These are phyloP conservation scores for Drosophila kikkawai DNA, from an alignment of 1,140 invertebrate species.

Conservation along the genomic window DNA sequence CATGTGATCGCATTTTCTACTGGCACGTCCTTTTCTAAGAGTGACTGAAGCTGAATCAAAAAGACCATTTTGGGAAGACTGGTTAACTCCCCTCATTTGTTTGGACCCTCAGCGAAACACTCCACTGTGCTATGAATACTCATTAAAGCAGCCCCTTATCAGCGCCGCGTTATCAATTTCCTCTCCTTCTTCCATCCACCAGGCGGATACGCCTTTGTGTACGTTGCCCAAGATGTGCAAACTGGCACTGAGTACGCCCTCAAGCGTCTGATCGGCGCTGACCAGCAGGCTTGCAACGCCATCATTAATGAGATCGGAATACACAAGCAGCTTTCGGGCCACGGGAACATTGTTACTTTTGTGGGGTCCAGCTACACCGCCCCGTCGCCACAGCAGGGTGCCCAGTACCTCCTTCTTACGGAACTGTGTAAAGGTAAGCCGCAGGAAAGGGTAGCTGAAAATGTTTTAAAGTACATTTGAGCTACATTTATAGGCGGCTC, in stretches of 20 bases:
- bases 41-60: not conserved
- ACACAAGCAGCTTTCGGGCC: slow-evolving; percentile 91
- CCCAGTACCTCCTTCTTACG: slow-evolving; percentile 90
- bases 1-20: slow-evolving; percentile 9
- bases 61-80: not conserved
- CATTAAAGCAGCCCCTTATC: slow-evolving; percentile 50
- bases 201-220: slow-evolving; percentile 98
- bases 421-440: slow-evolving; percentile 88
- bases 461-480: not conserved
- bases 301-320: slow-evolving; percentile 93
- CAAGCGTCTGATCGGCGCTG: slow-evolving; percentile 92
- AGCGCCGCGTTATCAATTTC: slow-evolving; percentile 51
- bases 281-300: slow-evolving; percentile 91
- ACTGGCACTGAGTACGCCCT: slow-evolving; percentile 96
- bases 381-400: slow-evolving; percentile 87
- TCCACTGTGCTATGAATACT: not conserved
- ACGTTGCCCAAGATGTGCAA: slow-evolving; percentile 94
- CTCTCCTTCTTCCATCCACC: slow-evolving; percentile 53
- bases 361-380: slow-evolving; percentile 90
- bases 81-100: slow-evolving; percentile 1
- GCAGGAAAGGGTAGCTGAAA: no score
- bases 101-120: no score
- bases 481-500: slow-evolving; percentile 88
- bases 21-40: not conserved
- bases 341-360: slow-evolving; percentile 93